A percentile compares a stretch with the other conserved stretches of the same genome.
Evolutionary conservation across 2,888 invertebrate species (phyloP).

Genomic region (Actias luna): DNA sequence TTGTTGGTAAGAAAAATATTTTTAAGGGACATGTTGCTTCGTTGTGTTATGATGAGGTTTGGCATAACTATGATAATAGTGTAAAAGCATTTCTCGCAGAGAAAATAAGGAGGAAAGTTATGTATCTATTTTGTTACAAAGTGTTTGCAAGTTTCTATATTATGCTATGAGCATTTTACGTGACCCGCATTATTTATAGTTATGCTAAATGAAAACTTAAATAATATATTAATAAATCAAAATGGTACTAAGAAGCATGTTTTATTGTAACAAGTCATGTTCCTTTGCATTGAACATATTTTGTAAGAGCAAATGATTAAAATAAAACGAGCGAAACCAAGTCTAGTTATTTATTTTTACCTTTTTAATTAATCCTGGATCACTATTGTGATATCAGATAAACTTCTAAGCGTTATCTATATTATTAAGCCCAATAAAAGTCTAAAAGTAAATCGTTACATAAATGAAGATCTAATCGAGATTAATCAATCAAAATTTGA

Average conservation of each 20-base stretch:
- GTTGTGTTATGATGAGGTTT: slow-evolving; percentile 79
- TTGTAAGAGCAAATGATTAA: slow-evolving; percentile 83
- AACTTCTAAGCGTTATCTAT: too few relatives aligned
- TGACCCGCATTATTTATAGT: slow-evolving; percentile 81
- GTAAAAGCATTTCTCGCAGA: slow-evolving; percentile 75
- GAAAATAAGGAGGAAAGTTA: slow-evolving; percentile 75
- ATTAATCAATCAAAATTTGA: too few relatives aligned
- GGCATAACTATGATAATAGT: slow-evolving; percentile 81
- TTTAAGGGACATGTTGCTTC: slow-evolving; percentile 83
- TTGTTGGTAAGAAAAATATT: slow-evolving; percentile 84
- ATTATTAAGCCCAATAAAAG: too few relatives aligned
- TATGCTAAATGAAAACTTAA: slow-evolving; percentile 80
- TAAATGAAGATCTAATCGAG: too few relatives aligned
- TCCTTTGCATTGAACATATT: slow-evolving; percentile 83
- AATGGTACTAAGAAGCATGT: slow-evolving; percentile 82
- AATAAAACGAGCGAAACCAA: slow-evolving; percentile 82
- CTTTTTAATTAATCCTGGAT: too few relatives aligned
- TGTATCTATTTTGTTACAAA: slow-evolving; percentile 82
- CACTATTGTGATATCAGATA: too few relatives aligned
- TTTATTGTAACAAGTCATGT: slow-evolving; percentile 82
- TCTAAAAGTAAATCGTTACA: too few relatives aligned
- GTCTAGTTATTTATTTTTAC: slow-evolving; percentile 58
- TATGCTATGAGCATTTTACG: slow-evolving; percentile 82
- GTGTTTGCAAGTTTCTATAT: slow-evolving; percentile 82
- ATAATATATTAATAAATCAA: slow-evolving; percentile 80